Conservation (phyloP, 2,113 vertebrate genomes). For the Ochotona princeps region DNA sequence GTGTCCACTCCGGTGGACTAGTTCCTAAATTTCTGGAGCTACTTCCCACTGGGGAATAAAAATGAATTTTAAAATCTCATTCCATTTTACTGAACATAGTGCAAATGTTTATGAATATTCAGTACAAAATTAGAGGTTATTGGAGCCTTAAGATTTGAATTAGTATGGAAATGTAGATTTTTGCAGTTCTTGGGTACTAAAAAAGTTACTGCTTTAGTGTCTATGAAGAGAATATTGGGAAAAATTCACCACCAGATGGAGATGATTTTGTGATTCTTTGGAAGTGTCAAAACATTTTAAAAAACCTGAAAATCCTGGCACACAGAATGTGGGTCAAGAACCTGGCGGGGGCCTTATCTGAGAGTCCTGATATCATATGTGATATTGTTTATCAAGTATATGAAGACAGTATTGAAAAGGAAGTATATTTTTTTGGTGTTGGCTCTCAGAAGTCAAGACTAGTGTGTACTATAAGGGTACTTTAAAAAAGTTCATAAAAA, state of each 20-base stretch:
- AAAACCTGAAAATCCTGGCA: neutral
- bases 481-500: too few species aligned
- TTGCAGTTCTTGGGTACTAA: neutral
- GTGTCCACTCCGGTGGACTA: slow-evolving; percentile 63
- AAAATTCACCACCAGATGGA: slow-evolving; percentile 34
- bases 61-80: slow-evolving; percentile 71
- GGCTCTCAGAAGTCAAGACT: neutral
- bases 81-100: slow-evolving; percentile 29
- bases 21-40: slow-evolving; percentile 66
- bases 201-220: slow-evolving; percentile 31
- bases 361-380: neutral
- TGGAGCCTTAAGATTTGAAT: slow-evolving; percentile 67
- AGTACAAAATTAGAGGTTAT: slow-evolving; percentile 69
- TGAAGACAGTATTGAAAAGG: neutral
- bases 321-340: neutral
- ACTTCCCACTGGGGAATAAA: slow-evolving; percentile 60
- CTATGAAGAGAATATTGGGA: slow-evolving; percentile 21
- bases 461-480: too few species aligned
- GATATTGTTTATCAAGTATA: neutral
- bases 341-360: neutral
- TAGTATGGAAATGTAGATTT: slow-evolving; percentile 66
- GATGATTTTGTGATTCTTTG: slow-evolving; percentile 1
- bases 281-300: slow-evolving; percentile 1
- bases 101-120: slow-evolving; percentile 76
- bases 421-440: neutral